Percentiles rank a stretch among this genome's conserved stretches.
Evolutionary conservation across 2,113 vertebrate genomes (phyloP).

Genomic region (Cryptoleucopteryx plumbea): DNA sequence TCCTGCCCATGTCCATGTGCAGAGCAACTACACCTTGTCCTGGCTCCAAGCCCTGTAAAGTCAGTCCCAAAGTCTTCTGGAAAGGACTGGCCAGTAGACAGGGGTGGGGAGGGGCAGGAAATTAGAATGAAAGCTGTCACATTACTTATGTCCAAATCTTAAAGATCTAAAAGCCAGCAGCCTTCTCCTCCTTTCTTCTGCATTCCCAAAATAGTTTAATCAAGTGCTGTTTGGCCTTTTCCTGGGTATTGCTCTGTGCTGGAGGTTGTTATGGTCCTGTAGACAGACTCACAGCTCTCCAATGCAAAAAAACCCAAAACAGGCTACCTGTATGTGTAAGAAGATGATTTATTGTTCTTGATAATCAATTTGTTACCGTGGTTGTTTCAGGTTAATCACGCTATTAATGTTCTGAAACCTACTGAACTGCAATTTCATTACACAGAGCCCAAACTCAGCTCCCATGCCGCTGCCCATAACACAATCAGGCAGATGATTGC

Average conservation of each 20-base stretch:
- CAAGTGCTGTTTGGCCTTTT: background rate
- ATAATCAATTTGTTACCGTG: background rate
- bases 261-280: background rate
- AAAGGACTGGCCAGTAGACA: background rate
- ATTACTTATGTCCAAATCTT: background rate
- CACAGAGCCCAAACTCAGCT: background rate
- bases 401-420: slow-evolving; percentile 41
- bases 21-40: background rate
- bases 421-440: background rate
- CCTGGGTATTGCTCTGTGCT: background rate
- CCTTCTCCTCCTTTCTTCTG: background rate
- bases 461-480: background rate
- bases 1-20: background rate
- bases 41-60: background rate
- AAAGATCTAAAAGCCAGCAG: background rate
- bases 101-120: background rate
- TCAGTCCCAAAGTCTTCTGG: background rate
- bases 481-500: background rate
- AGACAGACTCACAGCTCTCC: background rate
- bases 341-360: slow-evolving; percentile 31
- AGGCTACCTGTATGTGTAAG: background rate
- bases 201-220: background rate
- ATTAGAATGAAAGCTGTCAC: background rate
- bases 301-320: background rate
- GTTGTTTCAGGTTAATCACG: background rate